Percentiles rank a stretch among this genome's conserved stretches.
These are phyloP conservation scores for Acleris emargana DNA, from an alignment of 2,888 invertebrate genomes.

Conservation along the genomic window DNA sequence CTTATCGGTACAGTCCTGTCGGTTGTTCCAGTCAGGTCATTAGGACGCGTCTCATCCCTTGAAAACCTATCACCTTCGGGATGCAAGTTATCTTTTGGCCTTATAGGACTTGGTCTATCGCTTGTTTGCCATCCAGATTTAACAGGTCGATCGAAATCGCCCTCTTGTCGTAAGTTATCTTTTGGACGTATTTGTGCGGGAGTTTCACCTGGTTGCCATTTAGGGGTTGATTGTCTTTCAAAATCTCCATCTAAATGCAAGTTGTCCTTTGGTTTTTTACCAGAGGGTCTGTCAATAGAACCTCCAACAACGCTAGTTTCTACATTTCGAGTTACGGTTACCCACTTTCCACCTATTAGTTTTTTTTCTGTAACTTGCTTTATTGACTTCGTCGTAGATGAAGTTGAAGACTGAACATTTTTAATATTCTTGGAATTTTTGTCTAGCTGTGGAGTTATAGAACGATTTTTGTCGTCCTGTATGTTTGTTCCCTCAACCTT, in stretches of 20 bases:
- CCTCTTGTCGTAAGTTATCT: conserved; percentile 85
- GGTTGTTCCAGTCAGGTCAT: neutral
- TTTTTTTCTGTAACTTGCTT: conserved; percentile 84
- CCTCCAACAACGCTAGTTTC: conserved; percentile 84
- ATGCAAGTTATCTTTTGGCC: conserved; percentile 80
- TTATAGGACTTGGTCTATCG: conserved; percentile 67
- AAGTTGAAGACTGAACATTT: conserved; percentile 48
- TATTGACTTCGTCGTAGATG: conserved; percentile 81
- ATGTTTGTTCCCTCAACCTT: conserved; percentile 50
- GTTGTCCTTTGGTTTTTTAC: conserved; percentile 74
- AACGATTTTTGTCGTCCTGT: conserved; percentile 52
- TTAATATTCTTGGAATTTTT: conserved; percentile 60
- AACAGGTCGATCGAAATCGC: conserved; percentile 81
- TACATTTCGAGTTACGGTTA: conserved; percentile 84
- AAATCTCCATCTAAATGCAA: conserved; percentile 79
- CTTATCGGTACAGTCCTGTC: conserved; percentile 51
- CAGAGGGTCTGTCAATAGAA: conserved; percentile 62
- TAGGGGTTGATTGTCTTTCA: conserved; percentile 64
- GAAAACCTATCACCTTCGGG: conserved; percentile 83
- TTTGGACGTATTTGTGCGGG: conserved; percentile 67
- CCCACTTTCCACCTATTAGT: conserved; percentile 76
- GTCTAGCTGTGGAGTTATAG: conserved; percentile 54
- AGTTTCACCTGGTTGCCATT: conserved; percentile 61
- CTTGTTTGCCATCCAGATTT: conserved; percentile 51
- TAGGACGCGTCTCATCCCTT: conserved; percentile 42